Base-by-base conservation (phyloP, 1,140 invertebrate species). In the Lysiphlebus fabarum region DNA sequence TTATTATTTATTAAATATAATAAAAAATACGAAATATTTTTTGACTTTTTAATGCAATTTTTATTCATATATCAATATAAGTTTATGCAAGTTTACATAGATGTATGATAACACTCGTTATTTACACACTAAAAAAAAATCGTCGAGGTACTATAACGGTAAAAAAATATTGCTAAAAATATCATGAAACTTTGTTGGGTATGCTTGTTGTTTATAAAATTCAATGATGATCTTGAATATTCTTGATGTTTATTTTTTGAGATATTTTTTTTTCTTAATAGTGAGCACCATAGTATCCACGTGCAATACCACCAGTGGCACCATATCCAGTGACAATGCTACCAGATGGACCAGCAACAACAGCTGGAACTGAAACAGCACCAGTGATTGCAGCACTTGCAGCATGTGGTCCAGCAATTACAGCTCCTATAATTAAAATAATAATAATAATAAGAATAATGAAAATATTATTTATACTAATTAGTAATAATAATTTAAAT, bases 331-430 rank as follows among this genome's bases (percentile, higher is more conserved):
- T 67, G 6, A 70, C 47, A 58, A 79, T 78, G 60, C 69, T 71
- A 33, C 76, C 77, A 7, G 77, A 77, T 26, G 77, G 77, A 17
- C 76, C 77, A n/a, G 72, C 71, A 17, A 79, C 74, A 1, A 77
- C 48, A 14, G 76, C 73, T 7, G 75, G 75, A 0, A 73, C 72
- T 6, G 76, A 65, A 14, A 74, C 36, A 6, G 77, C 75, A 1
- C 77, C 77, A 9, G 74, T 61, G 5, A 80, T 64, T 36, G 70
- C 72, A 11, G 75, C 76, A 12, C 70, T 73, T 38, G 65, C 70
- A 8, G 62, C 68, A 11, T 65, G 58, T 4, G 77, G 76, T 56
- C 77, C 76, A 43, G 74, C 72, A 11, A 78, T 58, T 6, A 75
- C 68, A 0, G 72, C 65, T 57, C 76, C 75, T 40, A 62, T 59